A percentile compares a stretch with the other conserved stretches of the same genome.
Conservation (phyloP, 2,888 invertebrate genomes). For the Nemoura dubitans region DNA sequence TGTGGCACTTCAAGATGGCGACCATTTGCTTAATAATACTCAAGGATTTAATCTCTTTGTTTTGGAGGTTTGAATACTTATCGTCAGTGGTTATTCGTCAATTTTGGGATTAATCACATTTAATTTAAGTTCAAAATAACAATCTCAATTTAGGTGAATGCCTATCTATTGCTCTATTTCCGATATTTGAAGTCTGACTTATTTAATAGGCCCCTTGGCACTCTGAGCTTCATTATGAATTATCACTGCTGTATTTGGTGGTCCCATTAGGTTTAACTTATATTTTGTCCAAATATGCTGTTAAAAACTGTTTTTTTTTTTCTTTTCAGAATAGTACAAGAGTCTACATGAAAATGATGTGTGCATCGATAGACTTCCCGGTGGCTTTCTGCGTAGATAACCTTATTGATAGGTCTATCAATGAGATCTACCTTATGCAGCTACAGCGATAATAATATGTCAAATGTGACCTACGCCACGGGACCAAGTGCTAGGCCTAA, state of each 20-base stretch:
- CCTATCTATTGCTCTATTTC: background rate
- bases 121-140: background rate
- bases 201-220: background rate
- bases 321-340: background rate
- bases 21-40: slow-evolving; percentile 65
- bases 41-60: slow-evolving; percentile 32
- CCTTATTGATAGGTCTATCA: background rate
- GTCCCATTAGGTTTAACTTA: background rate
- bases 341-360: background rate
- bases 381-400: background rate
- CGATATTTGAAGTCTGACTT: background rate
- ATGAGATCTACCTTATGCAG: background rate
- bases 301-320: background rate
- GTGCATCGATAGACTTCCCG: background rate
- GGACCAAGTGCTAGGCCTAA: background rate
- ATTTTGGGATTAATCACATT: background rate
- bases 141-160: background rate
- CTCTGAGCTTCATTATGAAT: background rate
- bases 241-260: background rate
- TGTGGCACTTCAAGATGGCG: slow-evolving; percentile 81
- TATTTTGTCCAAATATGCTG: background rate
- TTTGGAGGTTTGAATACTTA: slow-evolving; percentile 22
- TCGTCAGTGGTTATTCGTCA: background rate
- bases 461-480: background rate
- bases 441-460: background rate